Percentiles rank a stretch among this genome's conserved stretches.
Conservation (phyloP, 2,113 vertebrate species). For the Cervus canadensis region DNA sequence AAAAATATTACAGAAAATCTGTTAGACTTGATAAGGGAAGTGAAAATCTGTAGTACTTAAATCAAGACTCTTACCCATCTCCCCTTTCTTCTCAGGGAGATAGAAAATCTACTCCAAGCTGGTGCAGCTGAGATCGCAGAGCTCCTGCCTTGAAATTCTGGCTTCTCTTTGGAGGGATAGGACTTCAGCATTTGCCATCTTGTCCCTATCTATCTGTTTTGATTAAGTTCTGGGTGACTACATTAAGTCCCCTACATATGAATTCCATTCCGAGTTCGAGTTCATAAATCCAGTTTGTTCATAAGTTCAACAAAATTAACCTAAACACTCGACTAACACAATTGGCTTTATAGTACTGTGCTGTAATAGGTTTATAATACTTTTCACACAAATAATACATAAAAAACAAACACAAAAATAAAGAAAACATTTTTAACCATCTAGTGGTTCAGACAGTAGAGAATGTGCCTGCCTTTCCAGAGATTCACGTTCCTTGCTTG, state of each 20-base stretch:
- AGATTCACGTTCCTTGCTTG: neutral
- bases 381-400: neutral
- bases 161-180: neutral
- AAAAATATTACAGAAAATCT: neutral
- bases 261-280: neutral
- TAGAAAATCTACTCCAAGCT: neutral
- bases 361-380: neutral
- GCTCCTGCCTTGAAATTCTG: accelerated
- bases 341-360: neutral
- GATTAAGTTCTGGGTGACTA: neutral
- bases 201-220: neutral
- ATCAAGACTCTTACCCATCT: neutral
- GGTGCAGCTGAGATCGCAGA: neutral
- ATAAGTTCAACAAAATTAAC: neutral
- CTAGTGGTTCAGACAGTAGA: neutral
- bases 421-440: neutral
- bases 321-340: neutral
- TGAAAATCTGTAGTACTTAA: neutral
- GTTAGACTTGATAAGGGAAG: neutral
- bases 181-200: neutral
- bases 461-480: neutral
- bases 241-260: neutral
- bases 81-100: neutral
- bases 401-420: neutral
- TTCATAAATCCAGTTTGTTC: neutral